These are phyloP conservation scores for Geophilus truncorum DNA, from an alignment of 2,888 invertebrate genomes.

Conservation along the genomic window DNA sequence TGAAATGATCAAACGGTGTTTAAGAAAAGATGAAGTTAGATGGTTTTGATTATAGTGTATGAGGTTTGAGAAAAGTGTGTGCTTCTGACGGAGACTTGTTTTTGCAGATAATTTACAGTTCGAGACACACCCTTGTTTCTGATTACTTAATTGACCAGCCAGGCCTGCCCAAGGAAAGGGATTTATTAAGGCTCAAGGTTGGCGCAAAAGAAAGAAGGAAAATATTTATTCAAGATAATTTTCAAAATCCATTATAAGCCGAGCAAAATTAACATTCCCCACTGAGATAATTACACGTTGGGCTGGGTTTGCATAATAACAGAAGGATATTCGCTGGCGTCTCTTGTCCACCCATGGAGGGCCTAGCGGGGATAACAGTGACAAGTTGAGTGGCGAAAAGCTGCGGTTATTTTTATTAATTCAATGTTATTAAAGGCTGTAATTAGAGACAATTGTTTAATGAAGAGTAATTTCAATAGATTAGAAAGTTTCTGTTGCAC, in stretches of 20 bases:
- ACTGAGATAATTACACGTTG: conserved; percentile 2
- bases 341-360: neutral
- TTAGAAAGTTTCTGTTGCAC: neutral
- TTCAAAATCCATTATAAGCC: neutral
- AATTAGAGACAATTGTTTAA: neutral
- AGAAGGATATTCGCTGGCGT: conserved; percentile 7
- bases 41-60: conserved; percentile 5
- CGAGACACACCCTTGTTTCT: conserved; percentile 19
- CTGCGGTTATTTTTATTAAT: neutral
- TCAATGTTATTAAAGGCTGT: neutral
- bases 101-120: conserved; percentile 25
- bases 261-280: conserved; percentile 12
- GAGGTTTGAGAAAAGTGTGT: conserved; percentile 7
- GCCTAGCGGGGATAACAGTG: neutral
- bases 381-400: conserved; percentile 5
- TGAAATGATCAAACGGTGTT: neutral
- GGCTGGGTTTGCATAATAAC: neutral
- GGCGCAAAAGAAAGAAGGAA: neutral
- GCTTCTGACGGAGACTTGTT: conserved; percentile 1
- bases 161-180: neutral
- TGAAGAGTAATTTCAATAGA: neutral
- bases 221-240: conserved; percentile 22
- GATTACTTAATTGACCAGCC: conserved; percentile 23
- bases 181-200: conserved; percentile 3
- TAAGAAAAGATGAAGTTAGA: conserved; percentile 6